A percentile compares a stretch with the other conserved stretches of the same genome.
phyloP scores from a whole-genome alignment of 2,113 vertebrate species.

The Ciconia boyciana region DNA sequence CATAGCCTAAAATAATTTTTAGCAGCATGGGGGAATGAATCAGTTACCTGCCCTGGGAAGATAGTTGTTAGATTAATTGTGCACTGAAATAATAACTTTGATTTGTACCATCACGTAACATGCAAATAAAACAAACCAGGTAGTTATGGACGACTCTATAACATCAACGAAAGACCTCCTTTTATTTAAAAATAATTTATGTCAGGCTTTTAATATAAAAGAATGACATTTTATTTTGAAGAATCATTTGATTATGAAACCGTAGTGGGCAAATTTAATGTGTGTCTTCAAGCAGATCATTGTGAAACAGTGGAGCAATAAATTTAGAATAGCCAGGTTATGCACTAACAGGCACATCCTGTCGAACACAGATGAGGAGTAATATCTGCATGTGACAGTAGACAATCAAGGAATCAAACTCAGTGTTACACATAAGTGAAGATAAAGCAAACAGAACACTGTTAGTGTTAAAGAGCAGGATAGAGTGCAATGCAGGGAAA shows the following conservation, averaged over 20 bases:
- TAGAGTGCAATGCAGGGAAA: background rate
- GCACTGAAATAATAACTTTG: background rate
- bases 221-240: background rate
- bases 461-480: background rate
- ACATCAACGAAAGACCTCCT: background rate
- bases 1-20: background rate
- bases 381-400: background rate
- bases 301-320: background rate
- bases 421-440: background rate
- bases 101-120: background rate
- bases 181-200: background rate
- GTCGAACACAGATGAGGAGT: background rate
- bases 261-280: background rate
- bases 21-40: background rate
- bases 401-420: background rate
- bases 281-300: background rate
- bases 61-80: background rate
- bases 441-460: background rate
- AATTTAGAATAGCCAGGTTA: background rate
- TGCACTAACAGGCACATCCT: background rate
- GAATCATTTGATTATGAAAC: background rate
- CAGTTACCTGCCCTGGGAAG: background rate
- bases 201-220: background rate
- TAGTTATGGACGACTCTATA: background rate
- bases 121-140: background rate